Conservation (phyloP, 2,888 invertebrate genomes). For the Amitus sp. region DNA sequence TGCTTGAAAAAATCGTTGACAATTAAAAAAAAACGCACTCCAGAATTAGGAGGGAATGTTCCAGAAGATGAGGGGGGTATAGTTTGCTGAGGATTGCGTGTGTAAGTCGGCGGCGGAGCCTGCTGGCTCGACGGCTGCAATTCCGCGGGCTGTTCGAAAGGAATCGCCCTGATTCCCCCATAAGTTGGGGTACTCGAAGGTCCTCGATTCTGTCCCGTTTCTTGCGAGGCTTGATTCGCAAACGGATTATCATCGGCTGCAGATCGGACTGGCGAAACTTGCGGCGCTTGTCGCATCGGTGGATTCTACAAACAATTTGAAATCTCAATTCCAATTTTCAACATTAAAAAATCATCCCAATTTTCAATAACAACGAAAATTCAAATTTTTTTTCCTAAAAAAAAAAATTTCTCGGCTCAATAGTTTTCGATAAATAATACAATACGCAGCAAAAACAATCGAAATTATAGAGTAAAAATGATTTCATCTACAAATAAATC, state of each 20-base stretch:
- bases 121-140: conserved; percentile 80
- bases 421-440: too few relatives aligned
- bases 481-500: background rate
- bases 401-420: too few relatives aligned
- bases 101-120: conserved; percentile 71
- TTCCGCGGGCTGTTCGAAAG: conserved; percentile 75
- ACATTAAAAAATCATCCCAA: too few relatives aligned
- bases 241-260: conserved; percentile 98
- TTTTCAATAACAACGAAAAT: background rate
- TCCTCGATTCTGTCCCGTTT: conserved; percentile 66
- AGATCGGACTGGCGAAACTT: too few relatives aligned
- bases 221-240: conserved; percentile 76
- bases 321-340: background rate
- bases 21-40: conserved; percentile 43
- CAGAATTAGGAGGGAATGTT: conserved; percentile 51
- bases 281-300: conserved; percentile 90
- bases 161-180: conserved; percentile 54
- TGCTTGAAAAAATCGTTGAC: background rate
- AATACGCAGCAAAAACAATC: too few relatives aligned
- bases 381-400: too few relatives aligned
- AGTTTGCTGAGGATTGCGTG: conserved; percentile 72
- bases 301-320: conserved; percentile 82
- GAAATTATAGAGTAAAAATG: too few relatives aligned
- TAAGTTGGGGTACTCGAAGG: conserved; percentile 68
- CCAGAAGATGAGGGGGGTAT: conserved; percentile 52